phyloP scores from a whole-genome alignment of 2,797 vertebrate species.

The Dryobates pubescens region DNA sequence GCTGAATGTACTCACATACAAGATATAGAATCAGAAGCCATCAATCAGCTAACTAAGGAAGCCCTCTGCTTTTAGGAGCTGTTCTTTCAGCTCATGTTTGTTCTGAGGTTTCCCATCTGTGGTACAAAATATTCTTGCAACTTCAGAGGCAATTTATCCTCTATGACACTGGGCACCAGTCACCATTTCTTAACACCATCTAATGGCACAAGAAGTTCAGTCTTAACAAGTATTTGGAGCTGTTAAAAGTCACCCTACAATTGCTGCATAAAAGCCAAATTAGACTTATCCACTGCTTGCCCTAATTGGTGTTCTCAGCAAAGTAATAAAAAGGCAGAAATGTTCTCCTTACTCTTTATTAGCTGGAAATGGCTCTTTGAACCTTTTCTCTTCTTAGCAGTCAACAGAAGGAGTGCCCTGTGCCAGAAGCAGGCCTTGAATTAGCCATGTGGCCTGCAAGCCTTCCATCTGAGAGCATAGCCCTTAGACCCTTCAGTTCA shows the following conservation, averaged over 20 bases:
- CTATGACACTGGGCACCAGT: not conserved
- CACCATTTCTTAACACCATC: not conserved
- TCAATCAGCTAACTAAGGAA: not conserved
- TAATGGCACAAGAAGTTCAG: not conserved
- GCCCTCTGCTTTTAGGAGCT: not conserved
- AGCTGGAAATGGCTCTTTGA: not conserved
- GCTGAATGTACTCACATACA: not conserved
- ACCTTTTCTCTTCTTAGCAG: not conserved
- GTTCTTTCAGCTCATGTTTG: not conserved
- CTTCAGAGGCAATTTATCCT: not conserved
- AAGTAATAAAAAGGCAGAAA: not conserved
- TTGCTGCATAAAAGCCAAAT: not conserved
- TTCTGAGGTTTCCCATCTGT: not conserved
- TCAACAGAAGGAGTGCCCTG: not conserved
- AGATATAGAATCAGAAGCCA: not conserved
- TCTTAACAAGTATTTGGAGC: not conserved
- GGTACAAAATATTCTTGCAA: not conserved
- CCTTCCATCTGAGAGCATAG: not conserved
- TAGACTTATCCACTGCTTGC: not conserved
- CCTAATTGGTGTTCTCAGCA: not conserved
- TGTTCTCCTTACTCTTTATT: not conserved
- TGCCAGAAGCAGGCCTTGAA: not conserved
- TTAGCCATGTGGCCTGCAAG: not conserved
- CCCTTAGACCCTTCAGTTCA: not conserved
- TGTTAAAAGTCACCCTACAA: not conserved